Percentiles rank a stretch among this genome's conserved stretches.
Evolutionary conservation across 2,888 invertebrate genomes (phyloP).

Genomic region (Dicycla oo): DNA sequence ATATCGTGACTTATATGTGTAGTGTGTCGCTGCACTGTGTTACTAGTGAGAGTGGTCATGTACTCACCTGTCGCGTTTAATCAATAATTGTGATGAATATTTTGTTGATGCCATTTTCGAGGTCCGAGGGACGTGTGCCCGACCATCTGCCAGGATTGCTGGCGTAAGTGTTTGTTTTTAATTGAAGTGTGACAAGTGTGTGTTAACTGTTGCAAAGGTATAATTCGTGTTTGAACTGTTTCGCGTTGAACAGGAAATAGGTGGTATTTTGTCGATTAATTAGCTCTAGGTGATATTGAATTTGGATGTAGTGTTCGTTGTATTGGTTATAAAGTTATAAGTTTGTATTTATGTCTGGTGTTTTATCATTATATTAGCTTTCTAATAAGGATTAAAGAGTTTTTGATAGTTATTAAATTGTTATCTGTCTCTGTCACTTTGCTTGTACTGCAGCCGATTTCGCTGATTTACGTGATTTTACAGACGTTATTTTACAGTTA

Average conservation of each 20-base stretch:
- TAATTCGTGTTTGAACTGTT: constrained; percentile 21
- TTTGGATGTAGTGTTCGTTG: constrained; percentile 1
- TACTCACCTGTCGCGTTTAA: constrained; percentile 53
- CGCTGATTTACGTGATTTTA: no score
- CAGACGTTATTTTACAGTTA: no score
- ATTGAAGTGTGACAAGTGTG: constrained; percentile 12
- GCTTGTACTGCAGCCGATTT: background rate
- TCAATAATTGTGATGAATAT: constrained; percentile 70
- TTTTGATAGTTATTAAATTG: background rate
- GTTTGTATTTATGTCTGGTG: background rate
- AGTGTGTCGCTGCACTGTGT: constrained; percentile 44
- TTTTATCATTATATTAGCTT: no score
- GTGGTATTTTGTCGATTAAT: constrained; percentile 32
- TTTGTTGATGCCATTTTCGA: constrained; percentile 71
- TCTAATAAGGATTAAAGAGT: background rate
- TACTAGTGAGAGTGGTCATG: constrained; percentile 62
- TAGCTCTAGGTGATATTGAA: constrained; percentile 28
- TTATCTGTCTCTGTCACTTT: background rate
- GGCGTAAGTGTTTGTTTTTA: constrained; percentile 69
- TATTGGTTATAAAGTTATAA: background rate
- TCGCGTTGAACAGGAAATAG: constrained; percentile 14
- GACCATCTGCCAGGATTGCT: constrained; percentile 71
- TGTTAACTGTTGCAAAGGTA: background rate
- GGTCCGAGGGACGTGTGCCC: constrained; percentile 65
- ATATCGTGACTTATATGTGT: constrained; percentile 54